A percentile compares a stretch with the other conserved stretches of the same genome.
These are phyloP conservation scores for Leptinotarsa lineolata DNA, from an alignment of 1,140 invertebrate species.

Conservation along the genomic window DNA sequence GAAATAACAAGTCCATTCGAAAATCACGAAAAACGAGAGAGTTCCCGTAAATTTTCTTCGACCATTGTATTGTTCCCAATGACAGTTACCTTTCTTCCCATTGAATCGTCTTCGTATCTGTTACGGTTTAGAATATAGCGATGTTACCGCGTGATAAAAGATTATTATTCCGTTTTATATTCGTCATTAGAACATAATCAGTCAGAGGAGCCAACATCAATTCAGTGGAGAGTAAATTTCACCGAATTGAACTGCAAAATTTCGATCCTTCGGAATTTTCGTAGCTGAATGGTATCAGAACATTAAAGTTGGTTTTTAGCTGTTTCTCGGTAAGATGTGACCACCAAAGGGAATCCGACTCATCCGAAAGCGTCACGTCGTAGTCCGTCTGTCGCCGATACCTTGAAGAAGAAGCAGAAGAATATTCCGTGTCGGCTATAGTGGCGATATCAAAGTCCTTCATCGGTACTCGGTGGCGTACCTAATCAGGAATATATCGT, in stretches of 20 bases:
- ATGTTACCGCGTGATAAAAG: no score
- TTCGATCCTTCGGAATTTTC: background rate
- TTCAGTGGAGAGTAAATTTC: no score
- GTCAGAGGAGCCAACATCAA: no score
- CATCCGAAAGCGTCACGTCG: background rate
- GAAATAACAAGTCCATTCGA: no score
- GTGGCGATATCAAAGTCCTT: constrained; percentile 29
- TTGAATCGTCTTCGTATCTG: no score
- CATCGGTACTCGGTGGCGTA: constrained; percentile 25
- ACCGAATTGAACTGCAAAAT: background rate
- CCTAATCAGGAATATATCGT: constrained; percentile 46
- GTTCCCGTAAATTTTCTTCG: no score
- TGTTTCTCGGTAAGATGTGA: constrained; percentile 25
- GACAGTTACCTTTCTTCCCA: no score
- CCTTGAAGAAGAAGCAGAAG: constrained; percentile 4
- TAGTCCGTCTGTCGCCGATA: background rate
- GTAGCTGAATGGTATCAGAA: background rate
- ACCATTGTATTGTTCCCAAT: no score
- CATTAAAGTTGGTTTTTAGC: constrained; percentile 10
- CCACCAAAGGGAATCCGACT: constrained; percentile 21
- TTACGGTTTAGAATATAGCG: no score
- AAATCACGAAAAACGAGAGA: no score
- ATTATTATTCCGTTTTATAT: no score
- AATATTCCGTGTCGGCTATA: constrained; percentile 13
- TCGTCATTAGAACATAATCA: no score